A percentile compares a stretch with the other conserved stretches of the same genome.
These are phyloP conservation scores for Manis pentadactyla DNA, from an alignment of 2,797 vertebrate genomes.

Conservation along the genomic window DNA sequence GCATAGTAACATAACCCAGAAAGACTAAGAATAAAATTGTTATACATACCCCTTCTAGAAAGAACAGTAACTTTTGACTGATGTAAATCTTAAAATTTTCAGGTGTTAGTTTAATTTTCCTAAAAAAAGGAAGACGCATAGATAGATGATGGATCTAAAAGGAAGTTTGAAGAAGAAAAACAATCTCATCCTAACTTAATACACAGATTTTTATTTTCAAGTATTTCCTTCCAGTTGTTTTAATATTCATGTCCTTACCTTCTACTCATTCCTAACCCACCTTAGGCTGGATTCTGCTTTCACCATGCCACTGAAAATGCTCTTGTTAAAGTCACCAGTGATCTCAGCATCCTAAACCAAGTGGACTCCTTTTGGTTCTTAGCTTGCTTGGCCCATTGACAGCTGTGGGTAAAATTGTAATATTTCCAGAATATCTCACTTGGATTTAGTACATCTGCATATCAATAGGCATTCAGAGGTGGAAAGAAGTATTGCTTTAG, in stretches of 20 bases:
- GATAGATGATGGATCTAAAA: neutral
- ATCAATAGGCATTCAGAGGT: no score
- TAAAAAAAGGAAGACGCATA: neutral
- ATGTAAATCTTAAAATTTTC: conserved; percentile 42
- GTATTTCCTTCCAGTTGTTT: neutral
- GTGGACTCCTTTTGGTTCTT: neutral
- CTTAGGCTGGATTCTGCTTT: neutral
- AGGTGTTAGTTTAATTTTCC: neutral
- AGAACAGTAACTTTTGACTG: conserved; percentile 8
- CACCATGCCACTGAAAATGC: neutral
- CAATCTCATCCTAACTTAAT: neutral
- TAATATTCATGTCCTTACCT: neutral
- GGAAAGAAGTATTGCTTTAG: no score
- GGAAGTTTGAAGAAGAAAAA: conserved; percentile 1
- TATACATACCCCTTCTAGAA: neutral
- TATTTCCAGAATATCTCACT: no score
- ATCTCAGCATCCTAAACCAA: neutral
- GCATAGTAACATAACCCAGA: conserved; percentile 18
- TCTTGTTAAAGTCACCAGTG: neutral
- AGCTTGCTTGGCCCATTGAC: neutral
- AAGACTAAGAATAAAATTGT: conserved; percentile 41
- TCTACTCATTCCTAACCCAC: neutral
- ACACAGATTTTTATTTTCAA: neutral
- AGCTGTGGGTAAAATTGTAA: no score
- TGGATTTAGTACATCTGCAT: no score